Evolutionary conservation across 2,797 vertebrate genomes (phyloP).

Genomic region (Sebastes melanostomus): DNA sequence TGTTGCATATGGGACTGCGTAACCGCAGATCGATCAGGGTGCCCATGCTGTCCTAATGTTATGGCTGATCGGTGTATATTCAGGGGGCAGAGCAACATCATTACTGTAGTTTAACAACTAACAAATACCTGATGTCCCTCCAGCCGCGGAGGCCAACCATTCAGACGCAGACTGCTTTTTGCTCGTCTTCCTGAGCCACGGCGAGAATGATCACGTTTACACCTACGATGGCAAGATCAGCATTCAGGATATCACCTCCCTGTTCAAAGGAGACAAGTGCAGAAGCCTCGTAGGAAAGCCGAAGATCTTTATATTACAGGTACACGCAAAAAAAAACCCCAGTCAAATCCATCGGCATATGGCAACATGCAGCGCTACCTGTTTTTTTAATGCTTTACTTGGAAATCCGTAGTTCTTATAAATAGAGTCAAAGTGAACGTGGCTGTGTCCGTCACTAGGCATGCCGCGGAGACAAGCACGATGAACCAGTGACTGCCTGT

Average conservation of each 20-base stretch:
- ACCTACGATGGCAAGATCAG: conserved; percentile 85
- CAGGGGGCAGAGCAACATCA: not conserved
- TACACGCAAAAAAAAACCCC: conserved; percentile 43
- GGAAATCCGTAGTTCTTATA: not conserved
- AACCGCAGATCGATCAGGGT: too few relatives aligned
- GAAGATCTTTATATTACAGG: conserved; percentile 97
- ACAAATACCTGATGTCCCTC: conserved; percentile 3
- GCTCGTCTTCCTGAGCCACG: conserved; percentile 93
- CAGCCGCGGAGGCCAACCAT: conserved; percentile 85
- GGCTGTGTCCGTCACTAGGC: conserved; percentile 77
- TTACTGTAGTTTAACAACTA: not conserved
- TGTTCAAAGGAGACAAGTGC: conserved; percentile 93
- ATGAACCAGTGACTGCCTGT: conserved; percentile 77
- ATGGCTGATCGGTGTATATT: too few relatives aligned
- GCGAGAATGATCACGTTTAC: conserved; percentile 88
- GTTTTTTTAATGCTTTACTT: not conserved
- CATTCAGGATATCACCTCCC: conserved; percentile 82
- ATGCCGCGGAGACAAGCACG: conserved; percentile 88
- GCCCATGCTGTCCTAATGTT: too few relatives aligned
- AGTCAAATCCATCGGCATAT: not conserved
- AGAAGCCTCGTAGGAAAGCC: conserved; percentile 92
- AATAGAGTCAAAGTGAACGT: not conserved
- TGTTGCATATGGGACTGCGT: too few relatives aligned
- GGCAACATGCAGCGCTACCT: not conserved
- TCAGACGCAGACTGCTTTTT: conserved; percentile 90